phyloP scores from a whole-genome alignment of 2,888 invertebrate genomes.

The Agrochola circellaris region DNA sequence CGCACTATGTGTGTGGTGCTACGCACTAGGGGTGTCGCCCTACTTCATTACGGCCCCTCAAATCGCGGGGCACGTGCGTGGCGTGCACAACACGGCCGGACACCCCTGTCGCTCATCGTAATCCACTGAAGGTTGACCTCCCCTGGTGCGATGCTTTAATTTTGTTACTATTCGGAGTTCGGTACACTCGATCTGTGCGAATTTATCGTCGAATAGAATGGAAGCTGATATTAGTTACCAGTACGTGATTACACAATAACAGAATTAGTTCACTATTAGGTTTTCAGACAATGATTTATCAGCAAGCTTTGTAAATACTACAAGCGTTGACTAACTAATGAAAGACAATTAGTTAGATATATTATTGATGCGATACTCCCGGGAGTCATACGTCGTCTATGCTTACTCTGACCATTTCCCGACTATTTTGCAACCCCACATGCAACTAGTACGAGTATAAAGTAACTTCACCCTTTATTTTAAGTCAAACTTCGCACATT shows the following conservation, averaged over 20 bases:
- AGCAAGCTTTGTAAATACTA: not conserved
- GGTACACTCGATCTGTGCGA: constrained; percentile 36
- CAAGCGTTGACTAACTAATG: not conserved
- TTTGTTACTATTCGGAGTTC: constrained; percentile 60
- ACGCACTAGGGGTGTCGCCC: constrained; percentile 81
- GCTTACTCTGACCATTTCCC: not conserved
- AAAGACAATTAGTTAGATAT: too few relatives aligned
- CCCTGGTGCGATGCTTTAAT: constrained; percentile 67
- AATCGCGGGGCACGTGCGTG: constrained; percentile 86
- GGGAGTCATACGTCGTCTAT: not conserved
- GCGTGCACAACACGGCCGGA: constrained; percentile 82
- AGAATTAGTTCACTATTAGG: not conserved
- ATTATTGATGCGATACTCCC: not conserved
- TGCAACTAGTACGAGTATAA: not conserved
- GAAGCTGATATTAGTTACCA: not conserved
- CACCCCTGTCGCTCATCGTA: constrained; percentile 79
- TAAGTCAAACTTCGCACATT: not conserved
- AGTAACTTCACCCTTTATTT: not conserved
- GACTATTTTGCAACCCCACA: not conserved
- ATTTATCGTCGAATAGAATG: not conserved
- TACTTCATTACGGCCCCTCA: constrained; percentile 87
- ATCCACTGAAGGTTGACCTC: constrained; percentile 78
- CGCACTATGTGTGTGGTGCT: constrained; percentile 57
- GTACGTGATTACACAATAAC: not conserved
- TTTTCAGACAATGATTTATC: not conserved